phyloP scores from a whole-genome alignment of 2,113 vertebrate species.

The Pelvicachromis taeniatus region DNA sequence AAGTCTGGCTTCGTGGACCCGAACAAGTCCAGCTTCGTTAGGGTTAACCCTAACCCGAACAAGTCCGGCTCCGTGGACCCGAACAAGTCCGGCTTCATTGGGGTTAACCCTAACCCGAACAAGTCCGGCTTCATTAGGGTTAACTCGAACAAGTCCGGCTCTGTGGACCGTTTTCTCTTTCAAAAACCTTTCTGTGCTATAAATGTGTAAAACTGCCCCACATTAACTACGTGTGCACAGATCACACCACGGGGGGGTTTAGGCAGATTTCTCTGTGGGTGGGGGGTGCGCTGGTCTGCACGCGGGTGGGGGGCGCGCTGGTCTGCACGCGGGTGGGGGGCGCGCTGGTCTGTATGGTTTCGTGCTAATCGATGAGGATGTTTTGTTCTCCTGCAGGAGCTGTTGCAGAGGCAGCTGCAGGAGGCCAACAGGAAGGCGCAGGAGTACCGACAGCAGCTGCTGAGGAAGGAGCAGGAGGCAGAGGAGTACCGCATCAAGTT shows the following conservation, averaged over 20 bases:
- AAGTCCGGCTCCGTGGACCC: background rate
- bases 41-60: too few relatives aligned
- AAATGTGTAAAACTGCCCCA: background rate
- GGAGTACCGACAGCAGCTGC: constrained; percentile 83
- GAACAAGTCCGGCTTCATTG: too few relatives aligned
- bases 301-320: background rate
- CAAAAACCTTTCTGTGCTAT: fast-evolving
- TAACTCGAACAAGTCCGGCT: background rate
- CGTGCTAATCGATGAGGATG: background rate
- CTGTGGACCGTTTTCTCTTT: background rate
- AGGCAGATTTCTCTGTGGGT: background rate
- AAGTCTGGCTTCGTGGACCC: background rate
- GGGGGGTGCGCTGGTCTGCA: too few relatives aligned
- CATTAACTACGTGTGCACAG: background rate
- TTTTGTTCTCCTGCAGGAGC: constrained; percentile 48
- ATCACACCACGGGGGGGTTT: background rate
- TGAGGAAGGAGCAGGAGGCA: constrained; percentile 84
- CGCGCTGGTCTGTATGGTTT: background rate
- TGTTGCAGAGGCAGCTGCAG: constrained; percentile 78
- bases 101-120: too few relatives aligned
- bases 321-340: background rate
- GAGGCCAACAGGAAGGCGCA: constrained; percentile 82
- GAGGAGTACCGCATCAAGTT: constrained; percentile 80
- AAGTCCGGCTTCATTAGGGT: background rate
- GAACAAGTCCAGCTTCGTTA: too few relatives aligned